Evolutionary conservation across 2,113 vertebrate species (phyloP).

Genomic region (Herpetotheres cachinnans): DNA sequence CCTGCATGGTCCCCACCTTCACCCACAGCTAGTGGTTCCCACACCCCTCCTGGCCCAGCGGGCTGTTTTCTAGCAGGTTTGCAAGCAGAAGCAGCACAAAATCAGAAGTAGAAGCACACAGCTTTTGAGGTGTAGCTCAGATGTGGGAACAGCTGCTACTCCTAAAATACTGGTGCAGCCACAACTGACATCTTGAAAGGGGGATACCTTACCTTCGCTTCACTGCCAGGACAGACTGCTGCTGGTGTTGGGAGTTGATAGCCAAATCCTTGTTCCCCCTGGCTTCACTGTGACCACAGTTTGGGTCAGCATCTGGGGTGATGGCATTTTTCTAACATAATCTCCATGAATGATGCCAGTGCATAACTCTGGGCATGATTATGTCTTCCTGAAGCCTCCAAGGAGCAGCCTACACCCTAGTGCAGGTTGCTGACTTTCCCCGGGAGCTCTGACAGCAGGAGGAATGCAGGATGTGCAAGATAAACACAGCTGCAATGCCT

Average conservation of each 20-base stretch:
- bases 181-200: not conserved
- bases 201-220: not conserved
- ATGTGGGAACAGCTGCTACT: not conserved
- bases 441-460: slow-evolving; percentile 5
- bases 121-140: not conserved
- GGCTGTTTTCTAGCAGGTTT: not conserved
- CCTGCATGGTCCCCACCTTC: not conserved
- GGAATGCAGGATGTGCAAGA: slow-evolving; percentile 38
- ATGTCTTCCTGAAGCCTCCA: rapidly evolving
- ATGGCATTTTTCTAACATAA: not conserved
- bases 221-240: not conserved
- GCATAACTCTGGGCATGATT: not conserved
- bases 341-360: not conserved
- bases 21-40: not conserved
- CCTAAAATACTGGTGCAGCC: not conserved
- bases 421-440: slow-evolving; percentile 1
- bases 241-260: not conserved
- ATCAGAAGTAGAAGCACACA: not conserved
- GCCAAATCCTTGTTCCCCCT: not conserved
- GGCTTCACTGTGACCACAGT: not conserved
- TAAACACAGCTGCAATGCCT: slow-evolving; percentile 60
- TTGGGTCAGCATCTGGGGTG: not conserved
- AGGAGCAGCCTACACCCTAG: not conserved
- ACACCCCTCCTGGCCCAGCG: rapidly evolving
- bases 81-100: not conserved